These are phyloP conservation scores for Phyllostomus hastatus DNA, from an alignment of 2,113 vertebrate genomes.

Conservation along the genomic window DNA sequence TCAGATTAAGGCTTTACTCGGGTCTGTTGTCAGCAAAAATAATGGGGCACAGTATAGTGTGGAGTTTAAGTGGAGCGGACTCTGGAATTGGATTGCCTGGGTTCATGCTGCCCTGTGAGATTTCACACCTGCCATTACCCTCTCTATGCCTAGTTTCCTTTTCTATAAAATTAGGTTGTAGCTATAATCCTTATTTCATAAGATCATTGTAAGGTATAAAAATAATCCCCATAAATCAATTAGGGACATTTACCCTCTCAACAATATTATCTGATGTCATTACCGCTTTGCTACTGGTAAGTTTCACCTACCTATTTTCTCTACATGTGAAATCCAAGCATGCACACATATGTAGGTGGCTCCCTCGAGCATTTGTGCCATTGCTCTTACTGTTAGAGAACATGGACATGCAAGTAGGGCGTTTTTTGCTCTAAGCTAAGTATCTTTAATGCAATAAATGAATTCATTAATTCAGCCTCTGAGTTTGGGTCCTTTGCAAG, in stretches of 20 bases:
- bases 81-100: no score
- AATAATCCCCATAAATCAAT: neutral
- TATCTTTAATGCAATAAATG: neutral
- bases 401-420: accelerated
- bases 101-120: accelerated
- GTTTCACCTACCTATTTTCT: neutral
- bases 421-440: neutral
- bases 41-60: accelerated
- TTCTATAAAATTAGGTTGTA: neutral
- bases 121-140: neutral
- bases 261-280: neutral
- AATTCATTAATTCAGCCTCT: neutral
- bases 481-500: neutral
- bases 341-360: neutral
- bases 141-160: neutral
- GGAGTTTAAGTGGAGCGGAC: neutral
- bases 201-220: neutral
- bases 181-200: neutral
- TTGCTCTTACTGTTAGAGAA: neutral
- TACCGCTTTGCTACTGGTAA: neutral
- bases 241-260: neutral
- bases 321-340: neutral
- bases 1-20: neutral
- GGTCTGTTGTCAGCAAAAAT: neutral
- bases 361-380: neutral